A percentile compares a stretch with the other conserved stretches of the same genome.
These are phyloP conservation scores for Aphrophora alni DNA, from an alignment of 2,888 invertebrate genomes.

Conservation along the genomic window DNA sequence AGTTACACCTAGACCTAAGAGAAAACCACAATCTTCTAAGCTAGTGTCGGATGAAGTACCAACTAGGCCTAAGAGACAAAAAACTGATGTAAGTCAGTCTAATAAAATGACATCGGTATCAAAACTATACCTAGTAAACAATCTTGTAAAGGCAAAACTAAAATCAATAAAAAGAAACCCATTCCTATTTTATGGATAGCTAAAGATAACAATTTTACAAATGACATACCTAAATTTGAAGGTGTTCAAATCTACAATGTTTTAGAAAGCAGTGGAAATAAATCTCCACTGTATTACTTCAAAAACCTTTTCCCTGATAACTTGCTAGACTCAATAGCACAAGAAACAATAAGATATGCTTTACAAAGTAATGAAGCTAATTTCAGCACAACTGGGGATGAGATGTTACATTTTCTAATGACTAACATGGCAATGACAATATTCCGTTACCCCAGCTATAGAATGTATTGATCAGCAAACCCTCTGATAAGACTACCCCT, in stretches of 20 bases:
- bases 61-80: too few relatives aligned
- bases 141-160: too few relatives aligned
- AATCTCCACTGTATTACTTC: conserved; percentile 22
- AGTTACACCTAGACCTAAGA: too few relatives aligned
- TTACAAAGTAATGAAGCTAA: conserved; percentile 25
- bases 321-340: conserved; percentile 29
- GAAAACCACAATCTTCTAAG: too few relatives aligned
- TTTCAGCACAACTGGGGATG: conserved; percentile 26
- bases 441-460: conserved; percentile 33
- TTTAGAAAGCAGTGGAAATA: not conserved
- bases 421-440: conserved; percentile 40
- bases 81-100: too few relatives aligned
- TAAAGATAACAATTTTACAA: not conserved
- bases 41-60: not conserved
- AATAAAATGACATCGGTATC: too few relatives aligned
- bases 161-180: too few relatives aligned
- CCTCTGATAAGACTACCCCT: conserved; percentile 29
- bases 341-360: conserved; percentile 36
- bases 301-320: conserved; percentile 30
- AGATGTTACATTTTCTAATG: conserved; percentile 35
- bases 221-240: not conserved
- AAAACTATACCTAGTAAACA: too few relatives aligned
- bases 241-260: not conserved
- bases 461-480: conserved; percentile 39
- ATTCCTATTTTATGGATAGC: not conserved